A percentile compares a stretch with the other conserved stretches of the same genome.
phyloP scores from a whole-genome alignment of 2,113 vertebrate species.

The Theristicus caerulescens region DNA sequence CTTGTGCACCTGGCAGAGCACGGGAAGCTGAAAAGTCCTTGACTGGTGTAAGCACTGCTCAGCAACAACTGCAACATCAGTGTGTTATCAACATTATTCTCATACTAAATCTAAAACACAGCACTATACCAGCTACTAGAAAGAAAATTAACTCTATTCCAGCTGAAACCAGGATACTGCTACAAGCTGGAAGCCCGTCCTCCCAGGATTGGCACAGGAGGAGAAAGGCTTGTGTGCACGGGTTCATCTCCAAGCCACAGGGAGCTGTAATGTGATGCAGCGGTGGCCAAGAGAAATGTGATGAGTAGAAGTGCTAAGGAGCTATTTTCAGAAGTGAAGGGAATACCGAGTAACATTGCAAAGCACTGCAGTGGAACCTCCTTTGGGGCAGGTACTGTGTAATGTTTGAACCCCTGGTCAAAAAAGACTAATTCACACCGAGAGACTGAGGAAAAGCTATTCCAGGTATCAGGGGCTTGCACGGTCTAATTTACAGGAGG shows the following conservation, averaged over 20 bases:
- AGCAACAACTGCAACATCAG: too few species aligned
- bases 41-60: too few species aligned
- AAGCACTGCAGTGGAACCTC: not conserved
- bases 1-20: too few species aligned
- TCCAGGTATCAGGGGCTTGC: not conserved
- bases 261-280: constrained; percentile 11
- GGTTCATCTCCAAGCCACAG: rapidly evolving
- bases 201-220: not conserved
- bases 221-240: not conserved
- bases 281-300: not conserved
- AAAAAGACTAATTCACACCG: not conserved
- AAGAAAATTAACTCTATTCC: too few species aligned
- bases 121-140: too few species aligned
- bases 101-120: too few species aligned
- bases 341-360: not conserved
- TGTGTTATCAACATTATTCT: too few species aligned
- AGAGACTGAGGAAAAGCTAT: not conserved
- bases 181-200: not conserved
- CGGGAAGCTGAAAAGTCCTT: too few species aligned
- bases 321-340: constrained; percentile 18
- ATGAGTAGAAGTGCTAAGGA: not conserved
- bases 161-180: too few species aligned
- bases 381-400: not conserved
- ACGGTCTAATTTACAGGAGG: rapidly evolving
- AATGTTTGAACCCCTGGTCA: not conserved